Conservation (phyloP, 2,797 vertebrate genomes). For the Clangula hyemalis region DNA sequence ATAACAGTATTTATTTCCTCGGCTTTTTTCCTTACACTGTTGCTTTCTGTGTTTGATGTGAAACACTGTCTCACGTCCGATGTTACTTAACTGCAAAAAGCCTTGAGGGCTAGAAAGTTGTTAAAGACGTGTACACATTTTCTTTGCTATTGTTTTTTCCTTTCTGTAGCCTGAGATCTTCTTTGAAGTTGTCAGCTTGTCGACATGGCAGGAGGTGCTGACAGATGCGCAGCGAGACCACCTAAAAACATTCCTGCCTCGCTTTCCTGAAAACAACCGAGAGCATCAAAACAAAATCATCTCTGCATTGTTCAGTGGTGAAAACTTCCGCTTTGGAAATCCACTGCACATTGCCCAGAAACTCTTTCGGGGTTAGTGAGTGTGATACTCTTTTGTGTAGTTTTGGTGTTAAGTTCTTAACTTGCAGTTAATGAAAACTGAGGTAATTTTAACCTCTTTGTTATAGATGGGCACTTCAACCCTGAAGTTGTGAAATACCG, state of each 20-base stretch:
- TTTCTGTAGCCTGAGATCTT: constrained; percentile 90
- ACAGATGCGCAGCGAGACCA: constrained; percentile 89
- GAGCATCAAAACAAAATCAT: constrained; percentile 87
- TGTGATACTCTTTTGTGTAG: rapidly evolving
- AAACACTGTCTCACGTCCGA: rapidly evolving
- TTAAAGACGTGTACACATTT: rapidly evolving
- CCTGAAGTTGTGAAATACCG: constrained; percentile 97
- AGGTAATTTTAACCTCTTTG: neutral
- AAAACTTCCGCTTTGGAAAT: constrained; percentile 93
- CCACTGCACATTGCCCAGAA: constrained; percentile 94
- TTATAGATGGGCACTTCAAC: constrained; percentile 93
- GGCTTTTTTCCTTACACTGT: rapidly evolving
- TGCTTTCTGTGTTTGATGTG: neutral
- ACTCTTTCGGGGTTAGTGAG: constrained; percentile 88
- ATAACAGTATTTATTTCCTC: neutral
- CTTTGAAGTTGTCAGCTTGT: constrained; percentile 93
- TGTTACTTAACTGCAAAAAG: neutral
- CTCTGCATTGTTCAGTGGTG: constrained; percentile 85
- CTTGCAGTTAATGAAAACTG: neutral
- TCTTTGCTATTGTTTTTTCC: neutral
- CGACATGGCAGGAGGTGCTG: constrained; percentile 91
- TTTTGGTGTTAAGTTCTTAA: neutral
- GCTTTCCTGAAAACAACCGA: constrained; percentile 84
- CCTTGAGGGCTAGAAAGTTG: neutral
- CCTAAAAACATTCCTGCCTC: constrained; percentile 91